Conservation (phyloP, 2,888 invertebrate genomes). For the Pherbina coryleti region DNA sequence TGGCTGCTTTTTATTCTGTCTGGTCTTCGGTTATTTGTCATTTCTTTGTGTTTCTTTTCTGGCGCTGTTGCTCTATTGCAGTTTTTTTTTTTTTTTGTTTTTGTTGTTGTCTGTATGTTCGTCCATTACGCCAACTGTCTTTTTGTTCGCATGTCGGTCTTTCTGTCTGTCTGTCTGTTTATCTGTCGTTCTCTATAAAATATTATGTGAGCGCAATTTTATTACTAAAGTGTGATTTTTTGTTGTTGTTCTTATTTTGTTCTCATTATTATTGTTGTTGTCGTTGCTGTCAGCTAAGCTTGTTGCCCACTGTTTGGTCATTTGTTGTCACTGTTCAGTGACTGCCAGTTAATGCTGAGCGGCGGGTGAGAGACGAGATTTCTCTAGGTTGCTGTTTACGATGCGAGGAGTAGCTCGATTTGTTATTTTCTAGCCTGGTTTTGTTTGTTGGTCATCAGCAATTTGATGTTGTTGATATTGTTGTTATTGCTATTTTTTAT, state of each 20-base stretch:
- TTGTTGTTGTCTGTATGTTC: not conserved
- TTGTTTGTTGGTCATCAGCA: slow-evolving; percentile 12
- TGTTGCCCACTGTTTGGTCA: slow-evolving; percentile 22
- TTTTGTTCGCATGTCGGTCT: not conserved
- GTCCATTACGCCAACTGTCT: not conserved
- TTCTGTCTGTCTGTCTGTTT: not conserved
- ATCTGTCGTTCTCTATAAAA: slow-evolving; percentile 3
- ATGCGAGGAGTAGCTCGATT: not conserved
- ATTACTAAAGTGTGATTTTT: slow-evolving; percentile 4
- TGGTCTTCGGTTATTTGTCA: slow-evolving; percentile 9
- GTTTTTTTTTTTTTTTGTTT: not conserved
- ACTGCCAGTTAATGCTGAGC: not conserved
- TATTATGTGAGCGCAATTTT: slow-evolving; percentile 23
- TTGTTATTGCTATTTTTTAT: not conserved
- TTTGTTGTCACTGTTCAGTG: slow-evolving; percentile 4
- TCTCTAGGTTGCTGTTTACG: not conserved
- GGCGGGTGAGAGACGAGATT: not conserved
- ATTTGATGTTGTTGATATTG: not conserved
- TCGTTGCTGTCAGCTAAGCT: not conserved
- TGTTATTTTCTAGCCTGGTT: slow-evolving; percentile 4
- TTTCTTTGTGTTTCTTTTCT: not conserved
- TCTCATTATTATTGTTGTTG: too few species aligned
- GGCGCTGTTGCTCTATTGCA: not conserved
- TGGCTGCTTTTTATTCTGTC: slow-evolving; percentile 21
- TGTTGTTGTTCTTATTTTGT: not conserved